These are phyloP conservation scores for Cichlasoma orientale DNA, from an alignment of 2,797 vertebrate genomes.

Conservation along the genomic window DNA sequence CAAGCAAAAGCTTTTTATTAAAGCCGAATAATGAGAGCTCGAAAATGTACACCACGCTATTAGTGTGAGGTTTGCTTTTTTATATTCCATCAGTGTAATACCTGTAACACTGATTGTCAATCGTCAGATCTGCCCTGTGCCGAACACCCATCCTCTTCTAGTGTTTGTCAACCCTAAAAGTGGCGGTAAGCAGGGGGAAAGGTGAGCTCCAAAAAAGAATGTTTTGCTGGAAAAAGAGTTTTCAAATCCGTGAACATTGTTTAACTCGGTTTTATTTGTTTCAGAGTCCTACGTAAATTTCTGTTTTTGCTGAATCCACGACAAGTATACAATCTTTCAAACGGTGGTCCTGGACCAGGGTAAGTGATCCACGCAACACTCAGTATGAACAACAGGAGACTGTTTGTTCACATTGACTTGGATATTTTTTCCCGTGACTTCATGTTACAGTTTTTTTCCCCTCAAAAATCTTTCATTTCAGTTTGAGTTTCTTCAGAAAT, in stretches of 20 bases:
- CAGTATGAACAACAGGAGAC: background rate
- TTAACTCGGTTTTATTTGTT: constrained; percentile 45
- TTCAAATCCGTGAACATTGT: background rate
- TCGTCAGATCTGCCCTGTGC: constrained; percentile 84
- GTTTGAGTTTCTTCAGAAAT: constrained; percentile 89
- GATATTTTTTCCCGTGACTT: background rate
- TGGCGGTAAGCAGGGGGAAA: constrained; percentile 93
- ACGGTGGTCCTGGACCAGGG: constrained; percentile 88
- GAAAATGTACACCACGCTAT: background rate
- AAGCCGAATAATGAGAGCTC: background rate
- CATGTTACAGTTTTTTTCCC: background rate
- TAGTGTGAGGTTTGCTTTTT: background rate
- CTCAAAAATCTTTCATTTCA: constrained; percentile 53
- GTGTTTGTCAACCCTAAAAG: constrained; percentile 96
- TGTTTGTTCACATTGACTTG: background rate
- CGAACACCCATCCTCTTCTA: constrained; percentile 90
- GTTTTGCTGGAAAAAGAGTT: background rate
- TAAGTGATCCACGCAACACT: constrained; percentile 65
- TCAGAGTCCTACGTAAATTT: constrained; percentile 91
- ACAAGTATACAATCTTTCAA: constrained; percentile 91
- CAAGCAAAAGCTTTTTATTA: background rate
- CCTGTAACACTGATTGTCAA: background rate
- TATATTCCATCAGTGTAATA: background rate
- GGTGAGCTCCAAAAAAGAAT: constrained; percentile 74
- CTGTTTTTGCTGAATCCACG: constrained; percentile 93